Evolutionary conservation across 2,797 vertebrate genomes (phyloP).

Genomic region (Tadarida brasiliensis): DNA sequence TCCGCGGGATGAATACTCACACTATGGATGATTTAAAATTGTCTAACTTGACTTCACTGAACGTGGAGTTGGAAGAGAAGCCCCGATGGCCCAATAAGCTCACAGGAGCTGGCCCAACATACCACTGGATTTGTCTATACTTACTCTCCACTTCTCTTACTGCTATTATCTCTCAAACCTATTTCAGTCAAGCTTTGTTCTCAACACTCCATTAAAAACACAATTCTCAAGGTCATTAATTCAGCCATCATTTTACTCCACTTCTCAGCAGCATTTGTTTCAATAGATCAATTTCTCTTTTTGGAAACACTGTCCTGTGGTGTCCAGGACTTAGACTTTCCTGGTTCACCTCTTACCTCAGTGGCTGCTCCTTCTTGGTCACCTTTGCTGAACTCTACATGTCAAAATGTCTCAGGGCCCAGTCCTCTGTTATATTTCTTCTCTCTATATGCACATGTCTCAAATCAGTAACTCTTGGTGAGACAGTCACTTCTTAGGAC

Average conservation of each 20-base stretch:
- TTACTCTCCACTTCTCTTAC: not conserved
- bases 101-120: not conserved
- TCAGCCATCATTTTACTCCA: not conserved
- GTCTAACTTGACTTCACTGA: not conserved
- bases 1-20: not conserved
- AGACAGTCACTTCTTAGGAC: not conserved
- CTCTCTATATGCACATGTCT: not conserved
- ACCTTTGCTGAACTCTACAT: not conserved
- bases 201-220: not conserved
- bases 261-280: slow-evolving; percentile 5
- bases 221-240: not conserved
- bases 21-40: not conserved
- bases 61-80: not conserved
- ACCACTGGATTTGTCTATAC: not conserved
- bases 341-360: not conserved
- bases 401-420: not conserved
- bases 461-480: not conserved
- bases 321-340: not conserved
- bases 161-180: not conserved
- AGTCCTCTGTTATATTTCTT: not conserved
- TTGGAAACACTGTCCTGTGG: not conserved
- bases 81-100: not conserved
- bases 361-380: not conserved
- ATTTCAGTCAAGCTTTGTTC: not conserved
- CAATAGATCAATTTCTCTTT: not conserved